Conservation (phyloP, 2,797 vertebrate species). For the Bradypus variegatus region DNA sequence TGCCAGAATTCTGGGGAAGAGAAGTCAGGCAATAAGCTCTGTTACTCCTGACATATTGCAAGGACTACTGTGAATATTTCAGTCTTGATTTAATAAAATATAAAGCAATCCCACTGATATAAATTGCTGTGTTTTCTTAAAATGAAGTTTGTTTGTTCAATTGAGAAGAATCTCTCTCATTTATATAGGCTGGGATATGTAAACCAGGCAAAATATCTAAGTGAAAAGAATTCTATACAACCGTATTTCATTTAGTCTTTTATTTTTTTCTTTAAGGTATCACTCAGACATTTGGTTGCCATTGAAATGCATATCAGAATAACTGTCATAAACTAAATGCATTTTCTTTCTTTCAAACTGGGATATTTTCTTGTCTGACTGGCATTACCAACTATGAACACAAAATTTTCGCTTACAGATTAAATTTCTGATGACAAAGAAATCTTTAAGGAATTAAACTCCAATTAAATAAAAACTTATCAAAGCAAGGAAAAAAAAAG, state of each 20-base stretch:
- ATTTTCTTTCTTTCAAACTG: slow-evolving; percentile 20
- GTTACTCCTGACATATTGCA: background rate
- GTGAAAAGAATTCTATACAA: background rate
- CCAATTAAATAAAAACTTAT: slow-evolving; percentile 18
- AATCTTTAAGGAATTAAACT: background rate
- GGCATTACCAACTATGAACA: background rate
- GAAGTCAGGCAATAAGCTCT: background rate
- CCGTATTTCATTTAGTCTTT: background rate
- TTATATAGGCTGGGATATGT: background rate
- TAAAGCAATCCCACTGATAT: background rate
- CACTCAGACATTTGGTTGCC: background rate
- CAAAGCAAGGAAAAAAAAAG: slow-evolving; percentile 26
- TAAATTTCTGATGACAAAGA: slow-evolving; percentile 15
- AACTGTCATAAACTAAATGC: background rate
- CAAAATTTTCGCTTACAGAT: background rate
- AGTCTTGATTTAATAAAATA: background rate
- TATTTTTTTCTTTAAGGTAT: background rate
- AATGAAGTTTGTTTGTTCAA: background rate
- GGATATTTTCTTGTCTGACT: background rate
- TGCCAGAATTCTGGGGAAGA: background rate
- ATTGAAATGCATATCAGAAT: background rate
- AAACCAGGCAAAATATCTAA: background rate
- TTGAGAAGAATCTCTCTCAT: background rate
- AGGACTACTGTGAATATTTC: background rate
- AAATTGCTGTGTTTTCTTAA: background rate